Evolutionary conservation across 1,140 invertebrate genomes (phyloP).

Genomic region (Monomorium pharaonis): DNA sequence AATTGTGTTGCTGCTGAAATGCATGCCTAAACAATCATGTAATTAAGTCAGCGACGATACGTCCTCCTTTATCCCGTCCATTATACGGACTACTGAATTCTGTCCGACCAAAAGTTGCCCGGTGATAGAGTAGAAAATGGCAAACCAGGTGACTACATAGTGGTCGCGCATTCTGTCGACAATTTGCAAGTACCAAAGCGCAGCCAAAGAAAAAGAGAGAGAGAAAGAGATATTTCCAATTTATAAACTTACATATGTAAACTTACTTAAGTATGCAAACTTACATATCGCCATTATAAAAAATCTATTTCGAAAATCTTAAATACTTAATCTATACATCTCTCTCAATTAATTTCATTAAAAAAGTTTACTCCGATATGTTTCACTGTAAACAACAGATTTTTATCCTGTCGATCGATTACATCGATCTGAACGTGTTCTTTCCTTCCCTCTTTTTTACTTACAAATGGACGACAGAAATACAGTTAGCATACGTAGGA

Average conservation of each 20-base stretch:
- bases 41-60: slow-evolving; percentile 20
- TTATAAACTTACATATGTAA: slow-evolving; percentile 14
- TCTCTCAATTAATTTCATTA: slow-evolving; percentile 9
- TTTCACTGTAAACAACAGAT: slow-evolving; percentile 25
- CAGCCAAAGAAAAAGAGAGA: background rate
- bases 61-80: background rate
- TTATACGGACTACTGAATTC: background rate
- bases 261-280: slow-evolving; percentile 18
- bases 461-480: slow-evolving; percentile 45
- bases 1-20: slow-evolving; percentile 15
- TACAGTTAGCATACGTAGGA: slow-evolving; percentile 11
- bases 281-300: slow-evolving; percentile 27
- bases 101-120: background rate
- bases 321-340: slow-evolving; percentile 25
- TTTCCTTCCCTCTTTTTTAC: background rate
- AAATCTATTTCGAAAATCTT: slow-evolving; percentile 34
- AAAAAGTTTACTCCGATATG: slow-evolving; percentile 35
- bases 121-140: background rate
- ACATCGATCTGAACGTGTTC: background rate
- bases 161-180: slow-evolving; percentile 23
- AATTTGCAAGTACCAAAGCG: slow-evolving; percentile 19
- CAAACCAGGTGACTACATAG: background rate
- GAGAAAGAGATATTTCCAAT: background rate
- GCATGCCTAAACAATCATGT: slow-evolving; percentile 25
- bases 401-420: background rate